phyloP scores from a whole-genome alignment of 1,140 invertebrate species.

The Drosophila quadrilineata region DNA sequence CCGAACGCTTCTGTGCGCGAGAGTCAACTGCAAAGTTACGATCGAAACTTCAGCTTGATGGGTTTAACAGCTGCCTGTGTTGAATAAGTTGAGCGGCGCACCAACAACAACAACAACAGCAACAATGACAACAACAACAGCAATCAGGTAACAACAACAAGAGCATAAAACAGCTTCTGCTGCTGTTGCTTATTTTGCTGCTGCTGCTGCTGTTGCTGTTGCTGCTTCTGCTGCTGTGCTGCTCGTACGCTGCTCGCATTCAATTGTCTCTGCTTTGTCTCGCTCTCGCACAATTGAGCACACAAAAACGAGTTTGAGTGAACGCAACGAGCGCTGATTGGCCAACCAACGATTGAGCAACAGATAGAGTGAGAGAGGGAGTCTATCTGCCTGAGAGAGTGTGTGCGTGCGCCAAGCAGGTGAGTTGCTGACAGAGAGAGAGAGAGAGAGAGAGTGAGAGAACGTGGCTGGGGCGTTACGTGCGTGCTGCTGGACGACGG shows the following conservation, averaged over 20 bases:
- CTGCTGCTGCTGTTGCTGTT: slow-evolving; percentile 23
- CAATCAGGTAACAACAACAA: slow-evolving; percentile 46
- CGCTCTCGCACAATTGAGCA: slow-evolving; percentile 44
- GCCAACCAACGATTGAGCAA: no score
- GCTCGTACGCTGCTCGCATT: slow-evolving; percentile 25
- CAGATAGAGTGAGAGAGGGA: no score
- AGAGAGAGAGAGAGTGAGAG: slow-evolving; percentile 1
- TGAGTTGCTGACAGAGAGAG: slow-evolving; percentile 21
- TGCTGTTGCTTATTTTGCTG: slow-evolving; percentile 26
- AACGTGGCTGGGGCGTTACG: slow-evolving; percentile 55
- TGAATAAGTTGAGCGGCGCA: slow-evolving; percentile 45
- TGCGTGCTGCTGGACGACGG: slow-evolving; percentile 35
- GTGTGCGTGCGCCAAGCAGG: slow-evolving; percentile 6
- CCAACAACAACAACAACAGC: slow-evolving; percentile 6
- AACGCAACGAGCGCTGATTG: slow-evolving; percentile 57
- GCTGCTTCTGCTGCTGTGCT: slow-evolving; percentile 17
- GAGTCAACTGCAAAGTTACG: slow-evolving; percentile 81
- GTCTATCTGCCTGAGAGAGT: not conserved
- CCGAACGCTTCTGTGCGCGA: slow-evolving; percentile 81
- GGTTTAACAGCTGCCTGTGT: slow-evolving; percentile 76
- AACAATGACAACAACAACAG: slow-evolving; percentile 30
- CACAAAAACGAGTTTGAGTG: slow-evolving; percentile 63
- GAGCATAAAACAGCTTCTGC: slow-evolving; percentile 57
- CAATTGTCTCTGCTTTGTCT: slow-evolving; percentile 43
- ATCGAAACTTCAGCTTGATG: slow-evolving; percentile 81